These are phyloP conservation scores for Sclerodermus sp. DNA, from an alignment of 2,888 invertebrate species.

Conservation along the genomic window DNA sequence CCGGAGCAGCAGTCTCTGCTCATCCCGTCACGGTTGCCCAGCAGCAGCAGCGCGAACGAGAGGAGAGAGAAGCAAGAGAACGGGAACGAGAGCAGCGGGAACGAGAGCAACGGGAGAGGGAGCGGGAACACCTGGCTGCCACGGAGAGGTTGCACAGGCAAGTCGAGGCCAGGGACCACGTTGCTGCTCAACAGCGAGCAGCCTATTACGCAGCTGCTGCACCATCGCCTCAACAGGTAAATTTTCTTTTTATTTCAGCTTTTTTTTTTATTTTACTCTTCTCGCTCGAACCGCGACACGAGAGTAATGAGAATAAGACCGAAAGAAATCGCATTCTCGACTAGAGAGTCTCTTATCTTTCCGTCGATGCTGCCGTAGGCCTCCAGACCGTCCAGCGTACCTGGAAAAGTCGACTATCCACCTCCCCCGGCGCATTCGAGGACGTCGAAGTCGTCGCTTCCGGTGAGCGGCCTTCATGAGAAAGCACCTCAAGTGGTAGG, in stretches of 20 bases:
- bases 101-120: constrained; percentile 28
- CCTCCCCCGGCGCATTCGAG: constrained; percentile 60
- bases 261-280: too few relatives aligned
- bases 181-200: constrained; percentile 60
- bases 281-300: too few relatives aligned
- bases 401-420: constrained; percentile 52
- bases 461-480: constrained; percentile 50
- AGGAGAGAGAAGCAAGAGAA: constrained; percentile 12
- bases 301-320: too few relatives aligned
- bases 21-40: constrained; percentile 47
- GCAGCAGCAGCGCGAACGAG: constrained; percentile 34
- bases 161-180: constrained; percentile 50
- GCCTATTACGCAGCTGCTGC: constrained; percentile 59
- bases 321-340: too few relatives aligned
- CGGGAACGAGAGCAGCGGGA: constrained; percentile 27
- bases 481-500: constrained; percentile 35
- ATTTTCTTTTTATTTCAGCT: neutral
- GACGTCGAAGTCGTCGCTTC: constrained; percentile 51
- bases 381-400: constrained; percentile 51
- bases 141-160: constrained; percentile 51
- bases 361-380: constrained; percentile 33
- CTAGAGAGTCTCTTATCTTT: neutral
- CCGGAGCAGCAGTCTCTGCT: constrained; percentile 26
- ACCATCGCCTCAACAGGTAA: constrained; percentile 51
- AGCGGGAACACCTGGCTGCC: constrained; percentile 45